Percentiles rank a stretch among this genome's conserved stretches.
phyloP scores from a whole-genome alignment of 2,888 invertebrate species.

The Eustalomyia histrio region DNA sequence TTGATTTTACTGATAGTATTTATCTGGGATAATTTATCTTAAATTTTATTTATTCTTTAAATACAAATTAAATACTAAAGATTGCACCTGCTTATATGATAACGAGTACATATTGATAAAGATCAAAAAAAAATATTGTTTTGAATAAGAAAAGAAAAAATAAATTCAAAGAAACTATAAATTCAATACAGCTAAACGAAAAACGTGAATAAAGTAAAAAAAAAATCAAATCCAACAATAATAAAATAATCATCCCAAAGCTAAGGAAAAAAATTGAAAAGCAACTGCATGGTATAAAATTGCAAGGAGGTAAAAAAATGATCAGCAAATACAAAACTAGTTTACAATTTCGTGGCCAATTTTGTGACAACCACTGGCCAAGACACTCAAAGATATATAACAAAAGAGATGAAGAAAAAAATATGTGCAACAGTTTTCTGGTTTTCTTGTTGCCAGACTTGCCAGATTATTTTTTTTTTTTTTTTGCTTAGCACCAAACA shows the following conservation, averaged over 20 bases:
- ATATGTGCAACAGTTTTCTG: slow-evolving; percentile 58
- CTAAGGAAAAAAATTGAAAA: neutral
- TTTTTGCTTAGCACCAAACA: too few relatives aligned
- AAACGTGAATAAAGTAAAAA: slow-evolving; percentile 37
- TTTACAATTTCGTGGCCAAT: slow-evolving; percentile 66
- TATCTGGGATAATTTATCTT: slow-evolving; percentile 1
- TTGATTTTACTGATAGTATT: slow-evolving; percentile 1
- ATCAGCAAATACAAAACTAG: slow-evolving; percentile 41
- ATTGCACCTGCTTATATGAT: slow-evolving; percentile 54
- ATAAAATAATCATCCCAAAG: slow-evolving; percentile 20
- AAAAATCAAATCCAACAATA: slow-evolving; percentile 35
- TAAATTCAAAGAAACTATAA: slow-evolving; percentile 55
- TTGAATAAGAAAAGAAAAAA: slow-evolving; percentile 42
- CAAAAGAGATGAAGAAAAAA: slow-evolving; percentile 10
- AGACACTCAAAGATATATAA: slow-evolving; percentile 30
- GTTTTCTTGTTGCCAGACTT: slow-evolving; percentile 2
- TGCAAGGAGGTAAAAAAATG: neutral
- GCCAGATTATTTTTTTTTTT: neutral
- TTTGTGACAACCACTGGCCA: slow-evolving; percentile 58
- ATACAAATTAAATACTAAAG: slow-evolving; percentile 18
- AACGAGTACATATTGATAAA: neutral
- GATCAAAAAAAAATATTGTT: slow-evolving; percentile 17
- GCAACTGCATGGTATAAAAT: neutral
- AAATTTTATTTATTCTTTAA: neutral
- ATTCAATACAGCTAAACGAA: slow-evolving; percentile 32